These are phyloP conservation scores for Heteromyza rotundicornis DNA, from an alignment of 2,888 invertebrate genomes.

Conservation along the genomic window DNA sequence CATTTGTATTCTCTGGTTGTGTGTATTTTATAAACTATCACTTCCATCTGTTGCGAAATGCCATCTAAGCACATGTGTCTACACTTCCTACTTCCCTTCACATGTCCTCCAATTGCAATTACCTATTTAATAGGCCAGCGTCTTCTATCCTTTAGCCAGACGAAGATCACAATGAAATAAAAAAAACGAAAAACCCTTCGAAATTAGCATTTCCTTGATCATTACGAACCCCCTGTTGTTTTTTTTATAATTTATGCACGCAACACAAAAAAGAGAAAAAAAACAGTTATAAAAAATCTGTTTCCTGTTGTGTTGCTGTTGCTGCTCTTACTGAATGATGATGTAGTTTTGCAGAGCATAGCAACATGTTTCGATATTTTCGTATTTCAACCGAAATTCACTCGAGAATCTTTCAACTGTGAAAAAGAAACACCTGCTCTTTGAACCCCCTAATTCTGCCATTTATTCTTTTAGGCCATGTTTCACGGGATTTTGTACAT, in stretches of 20 bases:
- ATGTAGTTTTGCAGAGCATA: neutral
- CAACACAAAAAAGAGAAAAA: too few species aligned
- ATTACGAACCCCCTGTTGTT: neutral
- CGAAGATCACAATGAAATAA: too few species aligned
- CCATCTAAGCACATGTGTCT: too few species aligned
- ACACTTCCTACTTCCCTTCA: too few species aligned
- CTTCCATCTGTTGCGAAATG: too few species aligned
- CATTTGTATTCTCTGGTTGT: too few species aligned
- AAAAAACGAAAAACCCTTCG: too few species aligned
- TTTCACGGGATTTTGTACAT: neutral
- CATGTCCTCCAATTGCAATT: too few species aligned
- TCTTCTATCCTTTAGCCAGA: too few species aligned
- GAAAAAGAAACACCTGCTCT: constrained; percentile 9
- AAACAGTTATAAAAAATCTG: constrained; percentile 16
- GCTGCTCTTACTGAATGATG: neutral
- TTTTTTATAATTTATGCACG: constrained; percentile 6
- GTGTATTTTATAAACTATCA: too few species aligned
- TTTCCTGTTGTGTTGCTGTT: constrained; percentile 15
- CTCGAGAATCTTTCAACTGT: constrained; percentile 15
- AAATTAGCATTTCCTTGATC: neutral
- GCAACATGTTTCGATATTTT: constrained; percentile 2
- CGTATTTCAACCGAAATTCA: neutral
- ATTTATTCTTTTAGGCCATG: neutral
- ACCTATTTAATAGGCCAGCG: too few species aligned
- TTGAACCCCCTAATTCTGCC: neutral